These are phyloP conservation scores for Fregata magnificens DNA, from an alignment of 2,113 vertebrate species.

Conservation along the genomic window DNA sequence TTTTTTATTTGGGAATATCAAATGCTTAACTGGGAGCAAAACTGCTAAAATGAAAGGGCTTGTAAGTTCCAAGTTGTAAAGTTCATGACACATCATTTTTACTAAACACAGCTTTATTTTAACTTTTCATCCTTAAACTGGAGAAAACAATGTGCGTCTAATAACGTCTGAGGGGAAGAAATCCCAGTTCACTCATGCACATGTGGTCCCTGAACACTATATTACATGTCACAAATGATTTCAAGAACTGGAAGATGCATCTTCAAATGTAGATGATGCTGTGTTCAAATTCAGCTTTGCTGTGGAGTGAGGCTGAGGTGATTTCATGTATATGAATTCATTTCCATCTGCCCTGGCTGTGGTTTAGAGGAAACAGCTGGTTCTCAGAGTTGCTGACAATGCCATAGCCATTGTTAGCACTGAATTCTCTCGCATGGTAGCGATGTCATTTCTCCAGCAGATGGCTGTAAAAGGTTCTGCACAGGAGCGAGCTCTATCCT, in stretches of 20 bases:
- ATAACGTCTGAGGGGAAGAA: background rate
- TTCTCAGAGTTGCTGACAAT: background rate
- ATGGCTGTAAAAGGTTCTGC: constrained; percentile 56
- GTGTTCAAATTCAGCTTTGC: background rate
- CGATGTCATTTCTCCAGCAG: constrained; percentile 49
- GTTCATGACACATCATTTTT: rapidly evolving
- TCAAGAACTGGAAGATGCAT: background rate
- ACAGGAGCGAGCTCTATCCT: background rate
- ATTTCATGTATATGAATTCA: background rate
- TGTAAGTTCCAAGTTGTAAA: background rate
- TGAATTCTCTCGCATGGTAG: background rate
- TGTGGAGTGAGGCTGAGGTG: background rate
- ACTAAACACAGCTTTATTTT: background rate
- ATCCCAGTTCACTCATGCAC: background rate
- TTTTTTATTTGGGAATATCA: background rate
- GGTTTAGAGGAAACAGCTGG: background rate
- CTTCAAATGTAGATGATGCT: background rate
- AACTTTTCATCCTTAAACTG: background rate
- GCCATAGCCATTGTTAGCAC: background rate
- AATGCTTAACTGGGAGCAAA: background rate
- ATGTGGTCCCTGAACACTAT: background rate
- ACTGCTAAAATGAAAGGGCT: background rate
- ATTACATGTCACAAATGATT: background rate
- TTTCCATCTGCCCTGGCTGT: background rate
- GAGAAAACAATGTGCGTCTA: background rate